phyloP scores from a whole-genome alignment of 2,113 vertebrate species.

The Oriolus oriolus region DNA sequence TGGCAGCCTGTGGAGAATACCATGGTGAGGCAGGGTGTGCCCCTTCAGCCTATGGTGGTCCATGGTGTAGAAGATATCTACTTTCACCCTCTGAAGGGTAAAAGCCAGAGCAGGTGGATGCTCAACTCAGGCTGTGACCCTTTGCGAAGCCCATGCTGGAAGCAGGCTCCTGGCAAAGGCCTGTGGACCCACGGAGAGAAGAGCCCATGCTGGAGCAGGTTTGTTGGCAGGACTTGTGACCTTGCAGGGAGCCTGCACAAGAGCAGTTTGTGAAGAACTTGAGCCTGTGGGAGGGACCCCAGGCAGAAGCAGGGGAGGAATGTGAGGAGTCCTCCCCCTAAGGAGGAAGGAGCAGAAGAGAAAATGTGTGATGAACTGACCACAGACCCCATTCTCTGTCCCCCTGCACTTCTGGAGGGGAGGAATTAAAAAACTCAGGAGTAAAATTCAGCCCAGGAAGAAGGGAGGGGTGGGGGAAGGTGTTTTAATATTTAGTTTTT shows the following conservation, averaged over 20 bases:
- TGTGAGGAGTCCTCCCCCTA: background rate
- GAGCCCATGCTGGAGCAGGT: background rate
- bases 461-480: background rate
- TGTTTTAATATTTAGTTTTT: background rate
- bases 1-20: background rate
- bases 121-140: background rate
- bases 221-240: background rate
- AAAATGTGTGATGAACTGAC: background rate
- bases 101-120: background rate
- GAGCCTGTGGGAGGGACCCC: background rate
- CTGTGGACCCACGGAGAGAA: background rate
- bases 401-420: background rate
- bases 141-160: background rate
- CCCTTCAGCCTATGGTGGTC: background rate
- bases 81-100: background rate
- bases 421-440: background rate
- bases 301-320: too few relatives aligned
- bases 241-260: background rate
- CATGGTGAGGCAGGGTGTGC: background rate
- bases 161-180: background rate
- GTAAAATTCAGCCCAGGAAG: background rate
- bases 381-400: background rate
- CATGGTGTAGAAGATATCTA: background rate
- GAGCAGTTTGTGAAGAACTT: background rate
- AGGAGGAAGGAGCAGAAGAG: background rate